A percentile compares a stretch with the other conserved stretches of the same genome.
These are phyloP conservation scores for Aplysia californica DNA, from an alignment of 1,140 invertebrate genomes.

Conservation along the genomic window DNA sequence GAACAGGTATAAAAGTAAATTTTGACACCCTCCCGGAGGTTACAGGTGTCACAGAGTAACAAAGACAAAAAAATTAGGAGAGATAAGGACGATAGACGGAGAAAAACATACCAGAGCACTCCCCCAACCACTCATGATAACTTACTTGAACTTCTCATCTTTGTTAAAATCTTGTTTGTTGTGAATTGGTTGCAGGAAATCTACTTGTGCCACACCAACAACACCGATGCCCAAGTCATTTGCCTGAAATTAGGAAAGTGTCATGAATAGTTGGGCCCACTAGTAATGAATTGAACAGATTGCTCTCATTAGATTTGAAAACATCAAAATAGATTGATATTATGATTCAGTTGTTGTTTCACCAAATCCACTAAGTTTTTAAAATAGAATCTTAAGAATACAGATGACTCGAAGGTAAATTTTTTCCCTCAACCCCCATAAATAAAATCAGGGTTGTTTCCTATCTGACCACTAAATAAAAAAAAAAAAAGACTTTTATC, in stretches of 20 bases:
- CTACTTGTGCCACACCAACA: constrained; percentile 60
- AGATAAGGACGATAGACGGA: too few species aligned
- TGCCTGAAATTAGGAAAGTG: constrained; percentile 42
- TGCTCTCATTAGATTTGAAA: neutral
- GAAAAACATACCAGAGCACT: too few species aligned
- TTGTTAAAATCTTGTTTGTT: constrained; percentile 66
- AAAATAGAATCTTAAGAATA: neutral
- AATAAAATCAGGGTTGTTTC: neutral
- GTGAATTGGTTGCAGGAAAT: constrained; percentile 64
- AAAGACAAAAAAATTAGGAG: too few species aligned
- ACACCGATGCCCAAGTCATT: constrained; percentile 62
- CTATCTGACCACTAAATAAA: neutral
- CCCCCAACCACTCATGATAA: too few species aligned
- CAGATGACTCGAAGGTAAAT: neutral
- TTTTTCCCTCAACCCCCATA: neutral
- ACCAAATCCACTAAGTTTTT: neutral
- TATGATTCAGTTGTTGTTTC: neutral
- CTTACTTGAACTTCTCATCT: constrained; percentile 62
- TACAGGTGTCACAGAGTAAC: too few species aligned
- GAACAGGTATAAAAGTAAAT: too few species aligned
- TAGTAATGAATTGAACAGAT: neutral
- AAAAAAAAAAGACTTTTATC: neutral
- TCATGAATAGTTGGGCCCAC: neutral
- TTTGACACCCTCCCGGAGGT: too few species aligned
- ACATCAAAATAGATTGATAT: neutral